phyloP scores from a whole-genome alignment of 2,888 invertebrate species.

The Drosophila nigritarsus region DNA sequence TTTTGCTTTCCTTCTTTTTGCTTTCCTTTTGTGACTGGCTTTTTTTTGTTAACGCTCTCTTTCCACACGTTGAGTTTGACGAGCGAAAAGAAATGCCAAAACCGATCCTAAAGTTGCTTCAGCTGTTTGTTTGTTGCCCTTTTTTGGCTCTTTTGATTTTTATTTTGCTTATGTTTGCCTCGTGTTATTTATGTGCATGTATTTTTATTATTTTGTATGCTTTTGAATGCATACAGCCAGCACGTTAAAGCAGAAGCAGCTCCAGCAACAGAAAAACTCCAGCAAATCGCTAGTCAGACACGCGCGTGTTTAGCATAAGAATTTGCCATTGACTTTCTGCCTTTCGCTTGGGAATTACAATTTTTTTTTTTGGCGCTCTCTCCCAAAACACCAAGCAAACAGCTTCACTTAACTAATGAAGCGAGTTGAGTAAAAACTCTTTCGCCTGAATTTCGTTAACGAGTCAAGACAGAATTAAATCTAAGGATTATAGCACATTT shows the following conservation, averaged over 20 bases:
- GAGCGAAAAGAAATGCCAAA: slow-evolving; percentile 40
- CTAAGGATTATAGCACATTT: neutral
- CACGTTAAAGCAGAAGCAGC: slow-evolving; percentile 23
- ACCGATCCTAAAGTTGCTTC: slow-evolving; percentile 48
- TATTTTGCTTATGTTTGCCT: slow-evolving; percentile 55
- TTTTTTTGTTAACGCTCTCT: slow-evolving; percentile 19
- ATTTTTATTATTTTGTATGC: slow-evolving; percentile 65
- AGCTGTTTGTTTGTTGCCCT: slow-evolving; percentile 18
- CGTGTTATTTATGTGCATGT: slow-evolving; percentile 74
- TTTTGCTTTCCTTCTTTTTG: slow-evolving; percentile 29
- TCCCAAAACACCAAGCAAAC: slow-evolving; percentile 21
- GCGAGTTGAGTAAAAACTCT: slow-evolving; percentile 8
- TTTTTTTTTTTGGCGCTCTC: slow-evolving; percentile 30
- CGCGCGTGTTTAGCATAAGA: slow-evolving; percentile 75
- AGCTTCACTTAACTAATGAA: slow-evolving; percentile 50
- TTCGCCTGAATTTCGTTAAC: slow-evolving; percentile 19
- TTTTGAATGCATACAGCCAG: slow-evolving; percentile 47
- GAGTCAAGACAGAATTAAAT: neutral
- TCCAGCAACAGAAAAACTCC: slow-evolving; percentile 49
- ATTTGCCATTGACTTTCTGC: slow-evolving; percentile 44
- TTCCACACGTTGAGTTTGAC: slow-evolving; percentile 43
- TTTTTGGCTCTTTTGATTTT: slow-evolving; percentile 68
- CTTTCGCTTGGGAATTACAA: slow-evolving; percentile 64
- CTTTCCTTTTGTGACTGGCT: slow-evolving; percentile 44
- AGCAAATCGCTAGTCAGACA: slow-evolving; percentile 67